Percentiles rank a stretch among this genome's conserved stretches.
Evolutionary conservation across 1,140 invertebrate genomes (phyloP).

Genomic region (Hycleus cichorii): DNA sequence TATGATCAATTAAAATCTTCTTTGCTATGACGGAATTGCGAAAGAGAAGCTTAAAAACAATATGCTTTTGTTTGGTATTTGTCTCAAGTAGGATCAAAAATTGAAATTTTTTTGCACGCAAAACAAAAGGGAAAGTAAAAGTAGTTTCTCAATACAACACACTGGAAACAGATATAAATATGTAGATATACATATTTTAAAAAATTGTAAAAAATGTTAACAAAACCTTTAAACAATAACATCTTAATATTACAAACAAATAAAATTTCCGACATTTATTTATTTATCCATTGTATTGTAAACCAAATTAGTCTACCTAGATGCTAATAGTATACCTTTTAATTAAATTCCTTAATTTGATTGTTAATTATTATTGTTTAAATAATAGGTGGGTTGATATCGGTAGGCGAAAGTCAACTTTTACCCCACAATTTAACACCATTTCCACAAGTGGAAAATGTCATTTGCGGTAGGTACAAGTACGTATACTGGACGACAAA

Average conservation of each 20-base stretch:
- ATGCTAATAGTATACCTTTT: not conserved
- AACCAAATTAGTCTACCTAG: slow-evolving; percentile 5
- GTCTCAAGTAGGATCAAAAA: not conserved
- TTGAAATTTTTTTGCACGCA: not conserved
- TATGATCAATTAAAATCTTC: not conserved
- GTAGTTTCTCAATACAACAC: slow-evolving; percentile 2
- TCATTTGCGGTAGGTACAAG: too few species aligned
- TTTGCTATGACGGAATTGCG: not conserved
- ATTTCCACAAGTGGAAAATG: too few species aligned
- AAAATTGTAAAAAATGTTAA: too few species aligned
- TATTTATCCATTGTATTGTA: slow-evolving; percentile 6
- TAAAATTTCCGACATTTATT: slow-evolving; percentile 7
- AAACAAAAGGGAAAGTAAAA: slow-evolving; percentile 14
- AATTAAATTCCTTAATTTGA: not conserved
- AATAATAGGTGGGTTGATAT: not conserved
- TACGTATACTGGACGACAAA: too few species aligned
- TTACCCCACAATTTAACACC: not conserved
- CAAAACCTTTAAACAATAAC: not conserved
- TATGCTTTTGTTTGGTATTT: not conserved
- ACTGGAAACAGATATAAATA: too few species aligned
- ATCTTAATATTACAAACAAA: slow-evolving; percentile 3
- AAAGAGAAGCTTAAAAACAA: not conserved
- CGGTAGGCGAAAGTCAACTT: not conserved
- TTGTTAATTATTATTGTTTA: not conserved
- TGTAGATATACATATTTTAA: too few species aligned